Percentiles rank a stretch among this genome's conserved stretches.
phyloP scores from a whole-genome alignment of 2,797 vertebrate genomes.

The Aeoliscus strigatus region DNA sequence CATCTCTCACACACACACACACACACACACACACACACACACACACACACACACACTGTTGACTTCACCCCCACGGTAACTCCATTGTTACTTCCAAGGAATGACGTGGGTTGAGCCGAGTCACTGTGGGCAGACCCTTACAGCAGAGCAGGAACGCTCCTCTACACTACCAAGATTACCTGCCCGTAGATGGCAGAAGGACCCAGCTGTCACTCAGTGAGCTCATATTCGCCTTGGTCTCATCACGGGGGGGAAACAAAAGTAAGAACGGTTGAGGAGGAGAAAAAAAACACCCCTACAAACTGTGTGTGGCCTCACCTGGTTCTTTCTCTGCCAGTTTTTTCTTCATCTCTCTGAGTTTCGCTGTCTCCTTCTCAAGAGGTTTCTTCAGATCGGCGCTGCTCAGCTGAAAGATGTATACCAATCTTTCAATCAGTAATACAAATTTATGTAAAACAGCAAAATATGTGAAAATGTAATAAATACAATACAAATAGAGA shows the following conservation, averaged over 20 bases:
- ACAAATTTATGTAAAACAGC: too few species aligned
- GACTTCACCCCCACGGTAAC: conserved; percentile 34
- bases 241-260: conserved; percentile 76
- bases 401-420: conserved; percentile 85
- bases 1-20: conserved; percentile 19
- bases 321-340: conserved; percentile 43
- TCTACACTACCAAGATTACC: conserved; percentile 93
- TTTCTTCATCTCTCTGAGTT: conserved; percentile 82
- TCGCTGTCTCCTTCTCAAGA: conserved; percentile 83
- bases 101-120: conserved; percentile 40
- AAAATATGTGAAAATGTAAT: too few species aligned
- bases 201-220: conserved; percentile 62
- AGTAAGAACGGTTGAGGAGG: too few species aligned
- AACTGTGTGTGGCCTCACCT: conserved; percentile 60
- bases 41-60: conserved; percentile 40
- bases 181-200: conserved; percentile 72
- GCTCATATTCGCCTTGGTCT: conserved; percentile 92
- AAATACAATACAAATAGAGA: too few species aligned
- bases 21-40: conserved; percentile 14
- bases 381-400: conserved; percentile 82
- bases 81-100: conserved; percentile 41
- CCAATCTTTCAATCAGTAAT: too few species aligned
- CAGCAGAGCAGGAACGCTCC: conserved; percentile 80
- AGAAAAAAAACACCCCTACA: background rate
- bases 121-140: conserved; percentile 92